Evolutionary conservation across 2,113 vertebrate genomes (phyloP), one percentile per base, ranked within the genome.

Genomic region (Triplophysa dalaica): DNA sequence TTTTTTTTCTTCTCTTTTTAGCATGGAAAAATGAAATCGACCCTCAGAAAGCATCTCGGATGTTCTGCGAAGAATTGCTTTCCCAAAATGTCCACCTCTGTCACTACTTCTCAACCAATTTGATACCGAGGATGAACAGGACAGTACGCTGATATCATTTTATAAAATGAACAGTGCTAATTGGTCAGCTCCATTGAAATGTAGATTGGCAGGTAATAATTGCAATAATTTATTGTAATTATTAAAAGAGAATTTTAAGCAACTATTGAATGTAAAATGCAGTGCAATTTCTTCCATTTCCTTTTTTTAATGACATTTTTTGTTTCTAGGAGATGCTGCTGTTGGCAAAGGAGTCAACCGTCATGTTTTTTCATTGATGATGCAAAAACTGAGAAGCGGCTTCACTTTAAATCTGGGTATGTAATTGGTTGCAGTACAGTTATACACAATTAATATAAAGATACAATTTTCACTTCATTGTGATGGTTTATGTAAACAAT

Each of bases 291-390:
- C 17, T 29, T 33, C 33, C 1, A 63, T 24, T 16, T 63, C 17
- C 1, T 3, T 48, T 12, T 54, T 24, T 54, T 54, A 16, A 16
- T 54, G 1, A 2, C 4, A 16, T 16, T 4, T 19, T 54, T 54
- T 54, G 4, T 54, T 54, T 12, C 52, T 70, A 78, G 77, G 77
- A 78, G 77, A 78, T 78, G 77, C 54, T 61, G 77, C 77, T 45
- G 77, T 70, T 26, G 65, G 77, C 16, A 54, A 24, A 60, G 77
- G 77, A 52, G 77, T 78, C 24, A 78, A 45, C 6, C 77, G 65
- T 41, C 65, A 78, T 48, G 29, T 70, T 58, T 65, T 78, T 26
- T 78, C 68, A 50, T 22, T 70, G 68, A 24, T 70, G 16, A 70
- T 70, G 61, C 61, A 63, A 14, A 63, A 63, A 29, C 24, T 63